These are phyloP conservation scores for Macrotrachela quadricornifera DNA, from an alignment of 1,140 invertebrate species.

Conservation along the genomic window DNA sequence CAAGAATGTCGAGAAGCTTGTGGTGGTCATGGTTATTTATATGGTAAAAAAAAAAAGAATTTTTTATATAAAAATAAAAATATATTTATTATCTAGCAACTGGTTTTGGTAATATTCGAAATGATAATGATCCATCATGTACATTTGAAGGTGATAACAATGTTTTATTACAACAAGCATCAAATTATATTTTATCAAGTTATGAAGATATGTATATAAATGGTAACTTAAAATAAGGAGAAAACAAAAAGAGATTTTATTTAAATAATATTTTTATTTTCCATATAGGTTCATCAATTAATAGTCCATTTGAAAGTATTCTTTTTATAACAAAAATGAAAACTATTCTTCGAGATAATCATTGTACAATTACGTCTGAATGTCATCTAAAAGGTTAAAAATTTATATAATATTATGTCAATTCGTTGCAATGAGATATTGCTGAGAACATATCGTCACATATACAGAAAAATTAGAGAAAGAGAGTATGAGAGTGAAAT, in stretches of 20 bases:
- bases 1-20: constrained; percentile 74
- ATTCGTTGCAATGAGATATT: neutral
- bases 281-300: neutral
- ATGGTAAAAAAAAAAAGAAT: constrained; percentile 16
- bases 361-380: constrained; percentile 27
- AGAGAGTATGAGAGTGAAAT: too few species aligned
- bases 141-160: constrained; percentile 93
- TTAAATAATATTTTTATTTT: too few species aligned
- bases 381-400: constrained; percentile 37
- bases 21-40: constrained; percentile 47
- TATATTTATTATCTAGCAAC: constrained; percentile 33
- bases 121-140: constrained; percentile 69
- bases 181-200: constrained; percentile 38
- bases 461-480: too few species aligned
- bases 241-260: too few species aligned
- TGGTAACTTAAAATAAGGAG: too few species aligned
- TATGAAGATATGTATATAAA: neutral
- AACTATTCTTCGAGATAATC: constrained; percentile 17
- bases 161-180: constrained; percentile 74
- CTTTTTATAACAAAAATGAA: constrained; percentile 37
- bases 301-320: constrained; percentile 28
- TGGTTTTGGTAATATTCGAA: constrained; percentile 54
- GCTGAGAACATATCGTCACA: too few species aligned
- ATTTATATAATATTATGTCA: too few species aligned
- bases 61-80: too few species aligned